Conservation (phyloP, 2,888 invertebrate genomes). For the Abrostola triplasia region DNA sequence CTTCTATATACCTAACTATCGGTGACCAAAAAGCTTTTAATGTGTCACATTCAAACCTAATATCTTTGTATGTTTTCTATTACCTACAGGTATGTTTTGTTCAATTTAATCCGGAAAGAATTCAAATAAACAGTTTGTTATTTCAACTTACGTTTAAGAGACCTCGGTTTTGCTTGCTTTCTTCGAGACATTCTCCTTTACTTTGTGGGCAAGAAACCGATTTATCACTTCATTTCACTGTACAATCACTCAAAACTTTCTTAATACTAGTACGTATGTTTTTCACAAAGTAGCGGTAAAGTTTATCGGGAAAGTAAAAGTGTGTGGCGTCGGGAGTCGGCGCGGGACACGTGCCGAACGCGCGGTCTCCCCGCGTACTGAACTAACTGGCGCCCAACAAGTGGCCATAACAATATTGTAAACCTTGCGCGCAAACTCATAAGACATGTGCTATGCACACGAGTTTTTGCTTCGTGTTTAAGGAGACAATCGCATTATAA, state of each 20-base stretch:
- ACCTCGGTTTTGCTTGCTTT: slow-evolving; percentile 92
- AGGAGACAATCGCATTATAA: background rate
- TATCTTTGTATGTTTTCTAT: too few species aligned
- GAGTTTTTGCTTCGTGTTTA: slow-evolving; percentile 57
- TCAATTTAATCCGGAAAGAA: background rate
- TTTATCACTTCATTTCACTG: slow-evolving; percentile 42
- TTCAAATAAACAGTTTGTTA: background rate
- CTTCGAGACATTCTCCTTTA: slow-evolving; percentile 89
- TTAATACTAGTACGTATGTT: slow-evolving; percentile 25
- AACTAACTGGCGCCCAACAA: slow-evolving; percentile 87
- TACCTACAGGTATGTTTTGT: too few species aligned
- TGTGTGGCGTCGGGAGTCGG: slow-evolving; percentile 40
- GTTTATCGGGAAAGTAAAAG: slow-evolving; percentile 73
- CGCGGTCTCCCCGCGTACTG: slow-evolving; percentile 83
- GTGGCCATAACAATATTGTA: slow-evolving; percentile 83
- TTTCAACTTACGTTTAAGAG: slow-evolving; percentile 90
- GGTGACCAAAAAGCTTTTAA: too few species aligned
- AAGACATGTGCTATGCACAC: slow-evolving; percentile 57
- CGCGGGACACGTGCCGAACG: slow-evolving; percentile 69
- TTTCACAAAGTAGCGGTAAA: slow-evolving; percentile 59
- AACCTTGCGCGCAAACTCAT: slow-evolving; percentile 85
- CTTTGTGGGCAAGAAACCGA: slow-evolving; percentile 40
- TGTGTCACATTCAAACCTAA: too few species aligned
- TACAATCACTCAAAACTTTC: slow-evolving; percentile 45
- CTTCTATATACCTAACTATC: too few species aligned